A percentile compares a stretch with the other conserved stretches of the same genome.
Conservation (phyloP, 2,113 vertebrate species). For the Benitochromis conjunctus region DNA sequence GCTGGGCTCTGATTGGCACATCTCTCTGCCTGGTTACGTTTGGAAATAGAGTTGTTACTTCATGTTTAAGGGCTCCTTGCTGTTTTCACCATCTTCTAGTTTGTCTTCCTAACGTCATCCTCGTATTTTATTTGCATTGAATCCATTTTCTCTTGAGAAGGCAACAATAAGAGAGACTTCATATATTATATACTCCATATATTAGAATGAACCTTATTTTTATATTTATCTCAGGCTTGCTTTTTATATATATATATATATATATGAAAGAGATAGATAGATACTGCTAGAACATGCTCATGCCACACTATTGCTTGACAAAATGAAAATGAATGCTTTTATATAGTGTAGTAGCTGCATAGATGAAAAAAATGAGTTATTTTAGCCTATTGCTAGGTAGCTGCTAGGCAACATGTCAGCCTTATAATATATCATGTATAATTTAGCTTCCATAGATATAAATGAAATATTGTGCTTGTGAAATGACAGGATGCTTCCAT, state of each 20-base stretch:
- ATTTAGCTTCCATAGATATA: not conserved
- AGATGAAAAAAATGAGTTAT: not conserved
- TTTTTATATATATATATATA: too few relatives aligned
- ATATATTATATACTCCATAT: too few relatives aligned
- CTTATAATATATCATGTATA: not conserved
- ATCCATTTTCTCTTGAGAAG: not conserved
- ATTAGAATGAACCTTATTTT: too few relatives aligned
- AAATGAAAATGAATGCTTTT: not conserved
- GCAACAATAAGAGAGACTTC: not conserved
- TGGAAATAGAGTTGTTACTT: not conserved
- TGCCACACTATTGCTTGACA: too few relatives aligned
- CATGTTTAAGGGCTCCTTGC: not conserved
- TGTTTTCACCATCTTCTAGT: not conserved
- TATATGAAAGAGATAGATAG: too few relatives aligned
- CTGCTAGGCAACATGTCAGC: not conserved
- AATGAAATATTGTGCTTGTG: not conserved
- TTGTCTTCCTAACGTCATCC: not conserved
- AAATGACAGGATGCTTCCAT: not conserved
- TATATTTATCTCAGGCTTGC: too few relatives aligned
- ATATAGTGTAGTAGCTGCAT: not conserved
- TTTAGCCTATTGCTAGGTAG: accelerated
- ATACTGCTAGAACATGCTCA: too few relatives aligned
- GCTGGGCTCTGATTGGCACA: not conserved
- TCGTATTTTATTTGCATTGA: not conserved
- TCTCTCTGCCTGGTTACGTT: not conserved